Base-by-base conservation (phyloP, 2,797 vertebrate genomes). In the Manis crassicaudata region DNA sequence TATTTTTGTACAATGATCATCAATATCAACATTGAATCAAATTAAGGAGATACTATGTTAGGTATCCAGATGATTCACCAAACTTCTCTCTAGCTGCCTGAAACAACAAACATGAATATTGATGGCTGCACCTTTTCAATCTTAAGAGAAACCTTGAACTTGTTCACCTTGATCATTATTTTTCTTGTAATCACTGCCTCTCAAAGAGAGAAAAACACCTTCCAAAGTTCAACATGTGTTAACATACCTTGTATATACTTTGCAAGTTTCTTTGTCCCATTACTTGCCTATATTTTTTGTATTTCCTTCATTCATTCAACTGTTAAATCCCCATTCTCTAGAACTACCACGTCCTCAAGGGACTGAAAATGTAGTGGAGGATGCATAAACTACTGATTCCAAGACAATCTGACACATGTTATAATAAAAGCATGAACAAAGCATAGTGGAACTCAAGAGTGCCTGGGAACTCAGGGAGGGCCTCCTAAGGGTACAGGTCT, bases 391-490 rank as follows among this genome's bases (percentile, higher is more conserved):
- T 84, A 89, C 80, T 21, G 62, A 76, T 85, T 68, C 43, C 79
- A 91, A 75, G 46, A 68, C 60, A 84, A 52, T 18, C 43, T 75
- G 70, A 96, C 25, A 81, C n/a, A n/a, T 7, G 46, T 73, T 76
- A 54, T 43, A 88, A 96, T n/a, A 88, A 88, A 95, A 84, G n/a
- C 50, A 70, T 11, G 65, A 92, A 82, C 85, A 80, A 91, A 92
- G 40, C 7, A 70, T 54, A 43, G 35, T 73, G 84, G 62, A 93
- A 90, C 46, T 35, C 9, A 56, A 80, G 60, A 62, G 52, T 75
- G 62, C 75, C 92, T 86, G 63, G 20, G 52, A 91, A 79, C 20
- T 91, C 70, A 52, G 65, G 92, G 50, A 86, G 56, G 67, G 54
- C 72, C 77, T 88, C 77, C 46, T 40, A 18, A 90, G 90, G 54